Conservation (phyloP, 2,888 invertebrate species). For the Cetonia aurata region DNA sequence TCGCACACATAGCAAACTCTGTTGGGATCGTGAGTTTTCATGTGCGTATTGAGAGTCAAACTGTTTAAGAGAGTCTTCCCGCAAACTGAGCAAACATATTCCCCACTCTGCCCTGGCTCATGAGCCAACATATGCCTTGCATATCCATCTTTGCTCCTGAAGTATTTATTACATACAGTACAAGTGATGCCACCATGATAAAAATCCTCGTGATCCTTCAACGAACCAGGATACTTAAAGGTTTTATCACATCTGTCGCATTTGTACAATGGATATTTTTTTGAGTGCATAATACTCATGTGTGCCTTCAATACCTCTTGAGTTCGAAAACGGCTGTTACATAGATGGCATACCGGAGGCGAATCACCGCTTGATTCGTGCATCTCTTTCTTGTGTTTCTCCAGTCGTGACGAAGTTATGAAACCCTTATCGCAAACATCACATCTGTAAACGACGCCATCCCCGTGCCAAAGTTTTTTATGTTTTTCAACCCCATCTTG, state of each 20-base stretch:
- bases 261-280: background rate
- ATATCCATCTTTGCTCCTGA: background rate
- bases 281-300: background rate
- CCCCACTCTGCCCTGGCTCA: background rate
- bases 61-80: too few relatives aligned
- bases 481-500: too few relatives aligned
- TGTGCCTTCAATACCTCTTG: background rate
- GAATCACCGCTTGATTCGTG: too few relatives aligned
- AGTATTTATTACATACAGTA: conserved; percentile 2
- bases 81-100: too few relatives aligned
- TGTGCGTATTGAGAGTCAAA: background rate
- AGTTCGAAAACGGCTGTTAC: background rate
- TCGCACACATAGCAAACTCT: conserved; percentile 59
- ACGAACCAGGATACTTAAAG: conserved; percentile 6
- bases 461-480: background rate
- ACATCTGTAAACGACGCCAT: background rate
- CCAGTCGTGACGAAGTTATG: too few relatives aligned
- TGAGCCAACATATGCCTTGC: background rate
- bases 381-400: too few relatives aligned
- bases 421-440: background rate
- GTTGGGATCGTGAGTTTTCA: background rate
- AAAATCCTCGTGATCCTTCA: conserved; percentile 27
- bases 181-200: conserved; percentile 14
- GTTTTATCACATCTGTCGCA: conserved; percentile 38
- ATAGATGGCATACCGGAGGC: background rate